Percentiles rank a stretch among this genome's conserved stretches.
Evolutionary conservation across 2,113 vertebrate species (phyloP).

Genomic region (Pionites leucogaster): DNA sequence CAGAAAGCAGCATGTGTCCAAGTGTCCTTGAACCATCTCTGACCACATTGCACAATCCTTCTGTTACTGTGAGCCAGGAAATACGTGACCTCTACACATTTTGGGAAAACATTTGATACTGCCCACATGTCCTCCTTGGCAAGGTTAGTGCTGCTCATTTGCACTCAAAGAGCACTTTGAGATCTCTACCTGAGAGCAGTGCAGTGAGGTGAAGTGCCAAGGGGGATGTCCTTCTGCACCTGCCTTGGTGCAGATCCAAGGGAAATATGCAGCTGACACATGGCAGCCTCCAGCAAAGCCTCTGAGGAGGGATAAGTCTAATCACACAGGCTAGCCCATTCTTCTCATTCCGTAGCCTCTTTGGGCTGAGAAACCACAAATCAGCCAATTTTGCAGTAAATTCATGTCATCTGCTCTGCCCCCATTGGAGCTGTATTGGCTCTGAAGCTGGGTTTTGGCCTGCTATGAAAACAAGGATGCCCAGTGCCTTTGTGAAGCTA

Average conservation of each 20-base stretch:
- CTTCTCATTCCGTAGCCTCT: not conserved
- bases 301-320: not conserved
- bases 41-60: not conserved
- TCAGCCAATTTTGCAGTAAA: not conserved
- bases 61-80: not conserved
- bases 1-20: not conserved
- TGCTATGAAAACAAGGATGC: not conserved
- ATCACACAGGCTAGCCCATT: fast-evolving
- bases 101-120: constrained; percentile 1
- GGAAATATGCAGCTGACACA: not conserved
- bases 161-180: not conserved
- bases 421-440: not conserved
- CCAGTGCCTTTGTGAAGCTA: not conserved
- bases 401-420: not conserved
- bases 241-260: not conserved
- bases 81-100: not conserved
- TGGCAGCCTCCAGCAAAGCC: not conserved
- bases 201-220: not conserved
- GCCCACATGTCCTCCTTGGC: not conserved
- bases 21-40: not conserved
- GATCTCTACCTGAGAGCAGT: not conserved
- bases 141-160: not conserved
- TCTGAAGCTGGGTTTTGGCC: not conserved
- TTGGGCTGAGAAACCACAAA: not conserved
- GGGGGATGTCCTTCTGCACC: not conserved